Percentiles rank a stretch among this genome's conserved stretches.
phyloP scores from a whole-genome alignment of 2,113 vertebrate genomes.

The Hippocampus abdominalis region DNA sequence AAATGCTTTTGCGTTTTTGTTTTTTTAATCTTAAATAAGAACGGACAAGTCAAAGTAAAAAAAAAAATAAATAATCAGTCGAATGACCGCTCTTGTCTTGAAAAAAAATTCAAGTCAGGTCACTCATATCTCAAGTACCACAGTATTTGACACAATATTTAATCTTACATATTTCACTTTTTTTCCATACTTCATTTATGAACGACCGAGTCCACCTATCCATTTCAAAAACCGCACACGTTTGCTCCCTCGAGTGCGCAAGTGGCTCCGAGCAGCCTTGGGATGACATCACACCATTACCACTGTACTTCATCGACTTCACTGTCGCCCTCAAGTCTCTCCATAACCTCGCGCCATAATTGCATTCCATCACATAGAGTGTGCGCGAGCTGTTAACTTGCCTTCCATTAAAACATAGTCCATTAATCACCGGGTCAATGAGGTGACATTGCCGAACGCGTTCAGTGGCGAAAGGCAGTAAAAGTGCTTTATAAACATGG shows the following conservation, averaged over 20 bases:
- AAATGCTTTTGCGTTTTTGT: too few relatives aligned
- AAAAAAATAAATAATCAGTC: too few relatives aligned
- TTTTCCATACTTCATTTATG: not conserved
- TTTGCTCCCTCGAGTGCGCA: not conserved
- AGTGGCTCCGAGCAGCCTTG: not conserved
- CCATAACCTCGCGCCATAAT: not conserved
- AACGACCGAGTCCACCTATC: not conserved
- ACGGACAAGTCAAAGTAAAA: too few relatives aligned
- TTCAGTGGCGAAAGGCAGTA: not conserved
- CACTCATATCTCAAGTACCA: too few relatives aligned
- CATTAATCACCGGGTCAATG: constrained; percentile 7
- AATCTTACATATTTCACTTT: too few relatives aligned
- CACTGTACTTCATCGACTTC: not conserved
- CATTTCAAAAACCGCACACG: not conserved
- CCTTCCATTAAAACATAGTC: not conserved
- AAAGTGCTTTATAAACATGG: not conserved
- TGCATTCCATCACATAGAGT: constrained; percentile 1
- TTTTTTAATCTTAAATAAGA: too few relatives aligned
- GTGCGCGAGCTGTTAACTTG: not conserved
- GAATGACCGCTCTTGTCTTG: too few relatives aligned
- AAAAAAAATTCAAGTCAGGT: too few relatives aligned
- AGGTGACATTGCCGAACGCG: not conserved
- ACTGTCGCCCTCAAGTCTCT: not conserved
- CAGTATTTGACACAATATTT: too few relatives aligned
- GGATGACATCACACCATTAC: not conserved